Base-by-base conservation (phyloP, 2,797 vertebrate genomes). In the Karalla daura region DNA sequence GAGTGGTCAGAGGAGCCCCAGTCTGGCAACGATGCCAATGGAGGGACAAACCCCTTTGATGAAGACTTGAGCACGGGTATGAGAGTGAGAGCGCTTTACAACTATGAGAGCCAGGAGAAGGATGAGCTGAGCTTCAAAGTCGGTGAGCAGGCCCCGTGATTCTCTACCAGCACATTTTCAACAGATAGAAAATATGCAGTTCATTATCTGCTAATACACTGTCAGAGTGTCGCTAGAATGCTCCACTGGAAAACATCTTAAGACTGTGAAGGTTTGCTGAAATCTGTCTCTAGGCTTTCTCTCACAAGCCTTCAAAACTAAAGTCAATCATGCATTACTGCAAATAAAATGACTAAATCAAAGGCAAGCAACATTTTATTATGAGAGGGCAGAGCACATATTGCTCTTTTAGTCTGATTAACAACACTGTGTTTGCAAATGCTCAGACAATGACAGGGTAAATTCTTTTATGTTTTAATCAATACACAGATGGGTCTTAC, bases 121-220 rank as follows among this genome's bases (percentile, higher is more conserved):
- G 98, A 99, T 1, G 97, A 99, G 79, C 95, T 99, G 83, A 98
- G 91, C 92, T 99, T 99, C 91, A 96, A 89, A 93, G 95, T 95
- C 20, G 98, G 97, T 99, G 90, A 0, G 70, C 0, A 11, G 2
- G 41, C 28, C 3, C 4, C 18, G 46, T 1, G 23, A 1, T 5
- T 18, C 49, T 24, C 10, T 1, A 14, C 15, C 6, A 14, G 35
- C 4, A 46, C 23, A 36, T 44, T 30, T 6, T 1, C 6, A 7
- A 30, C 28, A 6, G 7, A 30, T 30, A 10, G 10, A n/a, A n/a
- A n/a, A n/a, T n/a, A n/a, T n/a, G n/a, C n/a, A n/a, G n/a, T n/a
- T n/a, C n/a, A n/a, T n/a, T n/a, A n/a, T n/a, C 36, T 63, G 50
- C 30, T 7, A 15, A 21, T 43, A 15, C 7, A 5, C 33, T 33